Conservation (phyloP, 2,797 vertebrate genomes). For the Sparidentex hasta region DNA sequence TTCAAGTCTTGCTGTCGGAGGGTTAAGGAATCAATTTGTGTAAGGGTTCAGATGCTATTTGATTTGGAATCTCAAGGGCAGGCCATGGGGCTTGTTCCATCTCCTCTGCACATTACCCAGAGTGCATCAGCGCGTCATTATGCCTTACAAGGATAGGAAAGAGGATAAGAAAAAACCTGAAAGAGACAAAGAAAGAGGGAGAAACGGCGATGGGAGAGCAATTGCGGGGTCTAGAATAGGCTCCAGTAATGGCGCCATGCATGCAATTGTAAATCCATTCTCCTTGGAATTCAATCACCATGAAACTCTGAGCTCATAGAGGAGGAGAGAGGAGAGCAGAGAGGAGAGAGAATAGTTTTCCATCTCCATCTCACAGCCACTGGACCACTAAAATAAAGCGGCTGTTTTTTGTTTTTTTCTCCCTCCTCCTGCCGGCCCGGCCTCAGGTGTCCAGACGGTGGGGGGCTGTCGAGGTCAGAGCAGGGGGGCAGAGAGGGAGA, state of each 20-base stretch:
- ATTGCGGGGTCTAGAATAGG: conserved; percentile 41
- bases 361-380: conserved; percentile 33
- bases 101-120: conserved; percentile 72
- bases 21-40: conserved; percentile 77
- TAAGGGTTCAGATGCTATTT: conserved; percentile 73
- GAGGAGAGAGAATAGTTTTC: conserved; percentile 20
- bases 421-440: background rate
- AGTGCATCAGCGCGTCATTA: conserved; percentile 72
- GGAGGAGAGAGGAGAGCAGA: background rate
- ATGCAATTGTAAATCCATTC: conserved; percentile 71
- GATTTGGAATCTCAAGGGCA: conserved; percentile 77
- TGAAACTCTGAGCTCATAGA: conserved; percentile 41
- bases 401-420: conserved; percentile 32
- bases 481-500: background rate
- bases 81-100: conserved; percentile 57
- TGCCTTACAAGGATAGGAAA: conserved; percentile 34
- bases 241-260: conserved; percentile 39
- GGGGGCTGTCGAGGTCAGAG: conserved; percentile 4
- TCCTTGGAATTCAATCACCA: conserved; percentile 70
- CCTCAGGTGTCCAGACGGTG: conserved; percentile 27
- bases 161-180: background rate
- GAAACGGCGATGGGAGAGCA: conserved; percentile 33
- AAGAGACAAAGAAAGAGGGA: conserved; percentile 21
- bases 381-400: conserved; percentile 39
- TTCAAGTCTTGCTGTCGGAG: conserved; percentile 36